Base-by-base conservation (phyloP, 2,888 invertebrate species). In the Laspeyria flexula region DNA sequence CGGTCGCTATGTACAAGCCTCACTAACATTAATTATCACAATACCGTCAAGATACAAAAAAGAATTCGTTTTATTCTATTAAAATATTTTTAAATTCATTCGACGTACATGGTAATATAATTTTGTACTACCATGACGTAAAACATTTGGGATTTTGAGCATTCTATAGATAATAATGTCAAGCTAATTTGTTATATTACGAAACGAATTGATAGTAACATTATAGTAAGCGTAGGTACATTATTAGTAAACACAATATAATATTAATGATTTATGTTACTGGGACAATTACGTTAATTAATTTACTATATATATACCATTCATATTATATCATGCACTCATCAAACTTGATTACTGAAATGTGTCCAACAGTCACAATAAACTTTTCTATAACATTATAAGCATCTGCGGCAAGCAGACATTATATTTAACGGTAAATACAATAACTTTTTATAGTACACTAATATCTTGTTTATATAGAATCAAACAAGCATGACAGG, bases 1-100 rank as follows among this genome's bases (percentile, higher is more conserved):
- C 75, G 68, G 47, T 65, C 73, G 60, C 75, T 83, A 86, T 84
- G 49, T 86, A 87, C 85, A 86, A 67, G 80, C 77, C 53, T 70
- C 64, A 69, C 71, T 81, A 79, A 65, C 71, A 64, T 63, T 75
- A 72, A 75, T 77, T 79, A 83, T 82, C 79, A 85, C 80, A 81
- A 81, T 75, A 77, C 65, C 70, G 75, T 65, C 62, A 69, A 50
- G 48, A 64, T 54, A 61, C 43, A 67, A 58, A 61, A n/a, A 46
- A 9, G 1, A 49, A 53, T 39, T 38, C 0, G 16, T 47, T 29
- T 54, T 37, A 38, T 16, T 48, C 25, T 49, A 52, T 37, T 47
- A 43, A 50, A 46, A 48, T 44, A 59, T 54, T 55, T 41, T 55
- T 41, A 25, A 59, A 49, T 62, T 54, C 18, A 49, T 58, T 57